Percentiles rank a stretch among this genome's conserved stretches.
Evolutionary conservation across 2,113 vertebrate species (phyloP).

Genomic region (Phrynosoma blainvillii): DNA sequence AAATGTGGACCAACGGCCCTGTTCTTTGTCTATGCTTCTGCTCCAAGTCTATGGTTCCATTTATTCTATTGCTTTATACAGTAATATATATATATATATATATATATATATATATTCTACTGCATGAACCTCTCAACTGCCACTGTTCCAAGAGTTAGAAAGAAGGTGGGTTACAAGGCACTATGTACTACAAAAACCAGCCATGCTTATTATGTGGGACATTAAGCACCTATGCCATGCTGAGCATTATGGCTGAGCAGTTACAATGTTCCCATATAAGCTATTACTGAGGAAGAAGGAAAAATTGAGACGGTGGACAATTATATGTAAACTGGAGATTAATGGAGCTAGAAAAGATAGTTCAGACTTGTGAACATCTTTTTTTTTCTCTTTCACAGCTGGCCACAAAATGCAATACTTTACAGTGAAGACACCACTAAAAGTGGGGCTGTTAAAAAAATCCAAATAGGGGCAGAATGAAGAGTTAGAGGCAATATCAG

Average conservation of each 20-base stretch:
- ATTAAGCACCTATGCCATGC: not conserved
- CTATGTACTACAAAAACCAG: not conserved
- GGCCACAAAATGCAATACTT: not conserved
- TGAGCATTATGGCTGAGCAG: not conserved
- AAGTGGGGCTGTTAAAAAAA: too few species aligned
- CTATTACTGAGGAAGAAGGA: not conserved
- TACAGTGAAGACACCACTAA: not conserved
- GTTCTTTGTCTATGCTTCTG: not conserved
- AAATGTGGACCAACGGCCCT: too few species aligned
- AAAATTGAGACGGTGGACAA: too few species aligned
- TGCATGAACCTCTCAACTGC: not conserved
- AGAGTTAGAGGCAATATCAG: not conserved
- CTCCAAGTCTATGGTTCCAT: too few species aligned
- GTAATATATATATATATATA: not conserved
- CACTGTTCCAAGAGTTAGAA: not conserved
- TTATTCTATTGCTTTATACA: not conserved
- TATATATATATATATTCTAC: not conserved
- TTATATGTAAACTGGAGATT: not conserved
- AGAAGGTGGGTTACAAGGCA: not conserved
- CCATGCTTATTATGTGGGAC: too few species aligned
- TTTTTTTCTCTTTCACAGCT: not conserved
- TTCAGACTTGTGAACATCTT: not conserved
- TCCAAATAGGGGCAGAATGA: not conserved
- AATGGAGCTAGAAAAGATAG: not conserved
- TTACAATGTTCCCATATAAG: not conserved